Evolutionary conservation across 1,140 invertebrate species (phyloP).

Genomic region (Trichonephila clavata): DNA sequence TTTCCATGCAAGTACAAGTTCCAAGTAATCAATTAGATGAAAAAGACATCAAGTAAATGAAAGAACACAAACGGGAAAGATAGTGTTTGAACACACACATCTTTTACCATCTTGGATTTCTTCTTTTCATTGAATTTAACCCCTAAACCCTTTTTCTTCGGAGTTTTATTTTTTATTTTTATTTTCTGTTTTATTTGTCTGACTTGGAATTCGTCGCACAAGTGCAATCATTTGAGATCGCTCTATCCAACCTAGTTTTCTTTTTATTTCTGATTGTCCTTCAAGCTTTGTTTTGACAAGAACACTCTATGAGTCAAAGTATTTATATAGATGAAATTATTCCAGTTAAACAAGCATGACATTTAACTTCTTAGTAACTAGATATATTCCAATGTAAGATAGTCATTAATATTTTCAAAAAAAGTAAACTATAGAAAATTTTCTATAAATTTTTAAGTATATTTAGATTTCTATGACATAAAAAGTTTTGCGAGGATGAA

Average conservation of each 20-base stretch:
- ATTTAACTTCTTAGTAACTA: no score
- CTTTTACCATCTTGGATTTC: neutral
- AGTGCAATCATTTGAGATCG: neutral
- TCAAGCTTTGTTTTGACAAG: no score
- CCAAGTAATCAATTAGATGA: constrained; percentile 1
- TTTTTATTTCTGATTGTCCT: neutral
- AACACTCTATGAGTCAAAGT: no score
- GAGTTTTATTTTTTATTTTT: neutral
- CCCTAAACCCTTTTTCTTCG: neutral
- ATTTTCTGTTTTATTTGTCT: no score
- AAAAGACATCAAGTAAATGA: neutral
- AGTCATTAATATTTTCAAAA: no score
- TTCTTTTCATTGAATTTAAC: constrained; percentile 14
- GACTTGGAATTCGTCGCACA: neutral
- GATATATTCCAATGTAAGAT: no score
- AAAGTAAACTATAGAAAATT: no score
- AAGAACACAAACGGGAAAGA: neutral
- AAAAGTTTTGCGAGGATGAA: no score
- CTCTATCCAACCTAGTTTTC: neutral
- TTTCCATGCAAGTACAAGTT: constrained; percentile 5
- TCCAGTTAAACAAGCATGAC: no score
- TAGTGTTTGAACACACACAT: neutral
- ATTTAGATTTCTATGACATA: no score
- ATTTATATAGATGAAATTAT: no score
- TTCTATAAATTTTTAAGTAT: no score